phyloP scores from a whole-genome alignment of 2,797 vertebrate genomes.

The Acanthurus tractus region DNA sequence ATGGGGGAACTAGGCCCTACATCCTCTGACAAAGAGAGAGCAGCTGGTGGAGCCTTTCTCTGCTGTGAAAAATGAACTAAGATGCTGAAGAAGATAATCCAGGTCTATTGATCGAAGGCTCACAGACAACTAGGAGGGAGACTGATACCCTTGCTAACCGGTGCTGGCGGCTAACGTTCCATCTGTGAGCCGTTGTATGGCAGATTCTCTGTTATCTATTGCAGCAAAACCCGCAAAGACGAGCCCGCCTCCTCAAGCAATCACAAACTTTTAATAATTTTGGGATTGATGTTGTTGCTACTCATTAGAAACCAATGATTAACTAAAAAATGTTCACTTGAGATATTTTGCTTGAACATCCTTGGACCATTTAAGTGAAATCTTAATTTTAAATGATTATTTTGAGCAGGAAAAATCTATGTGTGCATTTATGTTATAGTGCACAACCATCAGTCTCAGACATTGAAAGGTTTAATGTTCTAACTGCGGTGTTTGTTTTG shows the following conservation, averaged over 20 bases:
- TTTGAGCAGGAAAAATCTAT: not conserved
- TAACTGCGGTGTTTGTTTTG: not conserved
- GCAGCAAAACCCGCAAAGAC: not conserved
- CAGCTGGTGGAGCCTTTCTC: constrained; percentile 60
- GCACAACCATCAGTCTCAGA: not conserved
- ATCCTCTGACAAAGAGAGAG: constrained; percentile 66
- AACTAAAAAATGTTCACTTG: not conserved
- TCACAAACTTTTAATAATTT: not conserved
- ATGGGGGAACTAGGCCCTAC: constrained; percentile 46
- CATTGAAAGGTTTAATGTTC: not conserved
- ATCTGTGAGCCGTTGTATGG: constrained; percentile 29
- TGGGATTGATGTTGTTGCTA: not conserved
- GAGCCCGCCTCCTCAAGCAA: not conserved
- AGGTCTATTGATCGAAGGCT: constrained; percentile 68
- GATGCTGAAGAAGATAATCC: constrained; percentile 72
- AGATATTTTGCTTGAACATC: no score
- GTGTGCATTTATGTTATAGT: not conserved
- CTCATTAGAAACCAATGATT: not conserved
- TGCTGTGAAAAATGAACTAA: constrained; percentile 65
- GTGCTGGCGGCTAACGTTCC: constrained; percentile 55
- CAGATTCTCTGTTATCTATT: constrained; percentile 12
- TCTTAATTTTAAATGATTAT: no score
- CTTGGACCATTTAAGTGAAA: no score
- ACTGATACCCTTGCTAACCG: constrained; percentile 59
- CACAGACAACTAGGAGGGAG: constrained; percentile 46